Evolutionary conservation across 1,140 invertebrate genomes (phyloP).

Genomic region (Solen grandis): DNA sequence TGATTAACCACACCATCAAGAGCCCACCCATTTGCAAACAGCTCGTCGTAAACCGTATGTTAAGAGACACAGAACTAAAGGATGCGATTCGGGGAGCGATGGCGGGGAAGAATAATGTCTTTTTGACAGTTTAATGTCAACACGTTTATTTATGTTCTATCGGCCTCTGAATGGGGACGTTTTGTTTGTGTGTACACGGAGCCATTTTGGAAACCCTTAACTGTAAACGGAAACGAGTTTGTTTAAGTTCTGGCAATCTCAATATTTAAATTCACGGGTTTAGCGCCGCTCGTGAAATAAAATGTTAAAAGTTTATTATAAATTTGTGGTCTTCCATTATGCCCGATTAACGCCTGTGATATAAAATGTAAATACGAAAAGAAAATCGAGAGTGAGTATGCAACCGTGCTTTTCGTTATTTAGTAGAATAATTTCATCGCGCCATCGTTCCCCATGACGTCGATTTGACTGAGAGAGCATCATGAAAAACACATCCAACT

Average conservation of each 20-base stretch:
- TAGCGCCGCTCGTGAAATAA: conserved; percentile 50
- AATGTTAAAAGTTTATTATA: conserved; percentile 57
- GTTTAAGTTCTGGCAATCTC: conserved; percentile 50
- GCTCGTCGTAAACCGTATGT: too few relatives aligned
- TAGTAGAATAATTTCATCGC: not conserved
- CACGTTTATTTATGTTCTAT: conserved; percentile 53
- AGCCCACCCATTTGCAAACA: too few relatives aligned
- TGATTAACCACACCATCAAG: too few relatives aligned
- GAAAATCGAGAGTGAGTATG: conserved; percentile 10
- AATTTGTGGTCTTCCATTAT: conserved; percentile 36
- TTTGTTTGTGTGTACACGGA: conserved; percentile 23
- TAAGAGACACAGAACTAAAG: too few relatives aligned
- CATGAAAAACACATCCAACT: conserved; percentile 5
- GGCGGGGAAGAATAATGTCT: conserved; percentile 29
- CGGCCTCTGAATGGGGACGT: not conserved
- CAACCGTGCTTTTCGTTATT: not conserved
- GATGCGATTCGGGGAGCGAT: conserved; percentile 27
- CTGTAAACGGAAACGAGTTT: conserved; percentile 52
- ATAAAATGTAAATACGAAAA: conserved; percentile 55
- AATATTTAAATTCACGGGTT: conserved; percentile 54
- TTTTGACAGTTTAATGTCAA: conserved; percentile 52
- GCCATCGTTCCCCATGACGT: not conserved
- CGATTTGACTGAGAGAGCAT: not conserved
- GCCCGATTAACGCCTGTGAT: conserved; percentile 43
- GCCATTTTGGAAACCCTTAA: conserved; percentile 34